Base-by-base conservation (phyloP, 2,113 vertebrate genomes). In the Pithys albifrons region DNA sequence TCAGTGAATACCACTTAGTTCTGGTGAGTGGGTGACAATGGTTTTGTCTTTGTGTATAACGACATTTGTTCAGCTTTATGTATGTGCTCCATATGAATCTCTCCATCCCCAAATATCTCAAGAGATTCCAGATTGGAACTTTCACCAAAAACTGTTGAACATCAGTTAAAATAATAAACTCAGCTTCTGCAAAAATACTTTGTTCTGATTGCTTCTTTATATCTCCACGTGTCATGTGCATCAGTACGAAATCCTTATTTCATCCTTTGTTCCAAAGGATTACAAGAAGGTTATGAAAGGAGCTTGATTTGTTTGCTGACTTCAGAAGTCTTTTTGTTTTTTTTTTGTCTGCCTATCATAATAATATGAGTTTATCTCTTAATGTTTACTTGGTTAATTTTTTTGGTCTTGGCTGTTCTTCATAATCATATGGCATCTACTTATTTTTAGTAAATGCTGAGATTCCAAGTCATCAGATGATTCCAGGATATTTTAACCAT, bases 371-470 rank as follows among this genome's bases (percentile, higher is more conserved):
- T 58, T 74, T 74, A 35, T 45, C 55, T 74, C 13, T 57, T 71
- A 37, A 28, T 55, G 20, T 27, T 41, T 59, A 70, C n/a, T 78
- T 74, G 4, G 5, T 24, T 27, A 22, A 7, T 45, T 70, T 65
- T 27, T 83, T 77, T 57, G 19, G 18, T 39, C 45, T 82, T 58
- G 29, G 4, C 23, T 75, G 35, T 61, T 41, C 57, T 87, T 75
- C 29, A 58, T 49, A 75, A 64, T 87, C 31, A n/a, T 62, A 52
- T 66, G 24, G 23, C 43, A 52, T 52, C 24, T 20, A 45, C 3
- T 76, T 87, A 76, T 52, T 84, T 87, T 90, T 87, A 87, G 62
- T n/a, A 94, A 74, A 87, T 84, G 10, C 19, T 74, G 57, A 83
- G n/a, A 3, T 79, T 86, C 22, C 33, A 61, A 71, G n/a, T n/a